Percentiles rank a stretch among this genome's conserved stretches.
These are phyloP conservation scores for Lordiphosa mommai DNA, from an alignment of 1,140 invertebrate genomes.

Conservation along the genomic window DNA sequence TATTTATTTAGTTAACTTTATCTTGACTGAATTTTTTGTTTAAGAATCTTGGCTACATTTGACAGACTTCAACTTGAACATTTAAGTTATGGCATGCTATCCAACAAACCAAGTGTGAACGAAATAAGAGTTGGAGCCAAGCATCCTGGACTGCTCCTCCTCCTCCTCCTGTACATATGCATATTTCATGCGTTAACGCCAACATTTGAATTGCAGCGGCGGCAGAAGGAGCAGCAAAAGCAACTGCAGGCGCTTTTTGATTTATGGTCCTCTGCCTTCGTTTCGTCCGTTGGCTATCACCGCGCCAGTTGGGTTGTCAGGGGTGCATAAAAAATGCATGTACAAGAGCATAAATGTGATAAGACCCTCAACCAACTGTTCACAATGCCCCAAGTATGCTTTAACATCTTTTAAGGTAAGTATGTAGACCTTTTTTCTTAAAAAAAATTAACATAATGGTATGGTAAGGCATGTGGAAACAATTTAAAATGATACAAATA, in stretches of 20 bases:
- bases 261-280: slow-evolving; percentile 51
- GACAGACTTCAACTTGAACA: slow-evolving; percentile 28
- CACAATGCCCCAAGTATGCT: no score
- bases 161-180: slow-evolving; percentile 66
- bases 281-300: slow-evolving; percentile 37
- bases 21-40: background rate
- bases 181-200: slow-evolving; percentile 79
- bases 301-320: slow-evolving; percentile 61
- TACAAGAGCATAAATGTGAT: slow-evolving; percentile 66
- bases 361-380: slow-evolving; percentile 47
- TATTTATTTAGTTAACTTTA: background rate
- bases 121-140: slow-evolving; percentile 13
- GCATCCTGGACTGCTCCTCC: slow-evolving; percentile 42
- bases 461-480: no score
- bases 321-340: slow-evolving; percentile 63
- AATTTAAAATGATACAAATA: no score
- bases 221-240: background rate
- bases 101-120: slow-evolving; percentile 24
- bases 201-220: slow-evolving; percentile 69
- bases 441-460: no score
- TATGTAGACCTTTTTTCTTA: no score
- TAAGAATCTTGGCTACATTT: background rate
- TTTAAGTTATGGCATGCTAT: slow-evolving; percentile 27
- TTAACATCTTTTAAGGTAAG: no score
- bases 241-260: slow-evolving; percentile 59